Base-by-base conservation (phyloP, 2,888 invertebrate genomes). In the Oasisia sp. region DNA sequence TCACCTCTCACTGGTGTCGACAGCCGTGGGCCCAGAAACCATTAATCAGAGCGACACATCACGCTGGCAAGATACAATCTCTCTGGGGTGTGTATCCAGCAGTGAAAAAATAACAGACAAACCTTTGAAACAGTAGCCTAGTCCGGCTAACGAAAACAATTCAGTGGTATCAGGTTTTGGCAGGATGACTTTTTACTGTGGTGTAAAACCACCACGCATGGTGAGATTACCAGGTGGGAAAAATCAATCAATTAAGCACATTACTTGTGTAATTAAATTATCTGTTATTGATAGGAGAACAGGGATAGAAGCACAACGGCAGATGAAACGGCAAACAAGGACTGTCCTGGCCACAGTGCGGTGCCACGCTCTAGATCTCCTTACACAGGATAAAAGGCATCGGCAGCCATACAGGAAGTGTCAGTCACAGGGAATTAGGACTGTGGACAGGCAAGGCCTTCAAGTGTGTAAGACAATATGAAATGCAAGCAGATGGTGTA, bases 231-330 rank as follows among this genome's bases (percentile, higher is more conserved):
- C 74, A 74, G 74, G 74, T 74, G 74, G 74, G 3, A 74, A 74
- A 56, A 74, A 74, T 74, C 74, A 74, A 74, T 74, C 27, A 74
- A 74, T 74, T 74, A 74, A 74, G 74, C n/a, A n/a, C n/a, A 4
- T 74, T 74, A 74, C 74, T 74, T 74, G 74, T 74, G 74, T 74
- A 74, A 74, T 74, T 74, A 27, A 74, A 74, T 74, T 74, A 74
- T 74, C 27, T 19, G 74, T 74, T 14, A 74, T 74, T 74, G 74
- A 74, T 74, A 74, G 74, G 74, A 74, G 27, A 74, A 74, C 74
- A 74, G 27, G 74, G 74, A n/a, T 19, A 74, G 27, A 27, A 5
- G 74, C 27, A 7, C 5, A 19, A 3, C 5, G 27, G 27, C 27
- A 7, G 27, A 27, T 7, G 19, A n/a, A 19, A 7, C 27, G 0